A percentile compares a stretch with the other conserved stretches of the same genome.
Conservation (phyloP, 2,888 invertebrate genomes). For the Clusia tigrina region DNA sequence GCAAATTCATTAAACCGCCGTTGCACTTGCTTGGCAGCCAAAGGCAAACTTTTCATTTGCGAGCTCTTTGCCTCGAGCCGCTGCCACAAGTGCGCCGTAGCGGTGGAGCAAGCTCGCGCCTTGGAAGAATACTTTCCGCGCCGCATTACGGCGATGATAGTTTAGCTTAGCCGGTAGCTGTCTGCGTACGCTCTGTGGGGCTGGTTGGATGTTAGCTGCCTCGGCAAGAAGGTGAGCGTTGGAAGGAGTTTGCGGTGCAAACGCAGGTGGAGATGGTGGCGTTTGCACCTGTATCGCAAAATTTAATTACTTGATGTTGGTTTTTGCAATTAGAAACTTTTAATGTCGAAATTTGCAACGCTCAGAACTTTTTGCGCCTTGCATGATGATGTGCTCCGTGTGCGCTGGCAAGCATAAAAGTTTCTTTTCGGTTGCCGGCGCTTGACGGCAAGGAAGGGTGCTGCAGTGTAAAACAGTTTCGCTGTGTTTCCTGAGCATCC, state of each 20-base stretch:
- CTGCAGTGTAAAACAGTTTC: background rate
- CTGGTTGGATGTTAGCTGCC: no score
- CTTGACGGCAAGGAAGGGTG: background rate
- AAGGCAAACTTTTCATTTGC: background rate
- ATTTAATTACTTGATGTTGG: constrained; percentile 5
- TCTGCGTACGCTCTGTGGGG: no score
- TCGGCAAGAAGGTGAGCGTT: no score
- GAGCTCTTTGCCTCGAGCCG: background rate
- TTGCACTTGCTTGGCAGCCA: no score
- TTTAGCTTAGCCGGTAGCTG: no score
- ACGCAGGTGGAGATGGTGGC: no score
- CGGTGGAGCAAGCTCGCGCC: no score
- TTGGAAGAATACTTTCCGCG: no score
- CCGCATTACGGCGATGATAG: background rate
- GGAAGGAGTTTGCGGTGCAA: no score
- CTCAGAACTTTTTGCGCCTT: background rate
- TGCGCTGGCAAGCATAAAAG: background rate
- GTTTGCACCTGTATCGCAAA: constrained; percentile 6
- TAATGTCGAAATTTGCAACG: constrained; percentile 1
- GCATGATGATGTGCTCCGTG: background rate
- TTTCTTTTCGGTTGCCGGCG: background rate
- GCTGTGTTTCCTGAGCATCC: constrained; percentile 29
- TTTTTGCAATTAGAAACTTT: constrained; percentile 10
- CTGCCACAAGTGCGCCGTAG: no score
- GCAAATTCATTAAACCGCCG: no score